Conservation (phyloP, 2,888 invertebrate species). For the Mylabris sibirica region DNA sequence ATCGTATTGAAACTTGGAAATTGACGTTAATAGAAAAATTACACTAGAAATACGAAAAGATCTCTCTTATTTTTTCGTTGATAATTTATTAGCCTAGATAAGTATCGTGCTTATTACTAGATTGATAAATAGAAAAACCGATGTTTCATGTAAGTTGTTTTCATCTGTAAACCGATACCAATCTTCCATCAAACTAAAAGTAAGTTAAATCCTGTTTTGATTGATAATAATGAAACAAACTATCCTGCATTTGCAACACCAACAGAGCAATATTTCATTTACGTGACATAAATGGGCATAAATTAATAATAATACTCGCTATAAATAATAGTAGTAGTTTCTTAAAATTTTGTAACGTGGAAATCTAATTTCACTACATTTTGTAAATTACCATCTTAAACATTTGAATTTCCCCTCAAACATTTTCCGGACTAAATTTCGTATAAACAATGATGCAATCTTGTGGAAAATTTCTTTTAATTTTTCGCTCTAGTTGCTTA, state of each 20-base stretch:
- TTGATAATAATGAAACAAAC: slow-evolving; percentile 2
- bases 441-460: not conserved
- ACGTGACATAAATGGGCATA: too few relatives aligned
- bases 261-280: too few relatives aligned
- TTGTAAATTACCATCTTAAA: not conserved
- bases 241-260: not conserved
- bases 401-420: not conserved
- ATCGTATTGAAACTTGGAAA: slow-evolving; percentile 21
- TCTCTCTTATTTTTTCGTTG: not conserved
- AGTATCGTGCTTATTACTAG: not conserved
- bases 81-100: not conserved
- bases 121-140: not conserved
- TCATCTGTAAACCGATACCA: not conserved
- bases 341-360: not conserved
- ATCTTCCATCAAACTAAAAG: not conserved
- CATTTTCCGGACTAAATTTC: not conserved
- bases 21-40: slow-evolving; percentile 13
- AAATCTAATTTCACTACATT: too few relatives aligned
- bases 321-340: not conserved
- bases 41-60: not conserved
- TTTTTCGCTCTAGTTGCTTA: slow-evolving; percentile 6
- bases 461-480: not conserved
- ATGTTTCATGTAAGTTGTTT: not conserved
- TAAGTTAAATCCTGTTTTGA: not conserved
- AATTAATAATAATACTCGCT: not conserved